phyloP scores from a whole-genome alignment of 1,140 invertebrate species.

The Megalonaias nervosa region DNA sequence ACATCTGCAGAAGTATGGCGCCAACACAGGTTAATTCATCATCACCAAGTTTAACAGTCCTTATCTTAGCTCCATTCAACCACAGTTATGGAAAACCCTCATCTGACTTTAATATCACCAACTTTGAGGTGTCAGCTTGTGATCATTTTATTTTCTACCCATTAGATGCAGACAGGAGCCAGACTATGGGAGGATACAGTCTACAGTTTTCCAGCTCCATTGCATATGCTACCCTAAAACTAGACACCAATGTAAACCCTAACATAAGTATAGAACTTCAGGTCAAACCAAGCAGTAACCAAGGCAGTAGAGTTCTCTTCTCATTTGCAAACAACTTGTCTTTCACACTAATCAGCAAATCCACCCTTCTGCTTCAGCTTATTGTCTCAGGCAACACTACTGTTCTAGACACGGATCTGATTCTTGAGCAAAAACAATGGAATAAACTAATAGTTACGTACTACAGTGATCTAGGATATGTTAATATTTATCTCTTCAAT shows the following conservation, averaged over 20 bases:
- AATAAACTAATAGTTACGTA: conserved; percentile 50
- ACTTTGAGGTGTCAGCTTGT: conserved; percentile 35
- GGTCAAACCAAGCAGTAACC: conserved; percentile 24
- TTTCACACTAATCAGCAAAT: conserved; percentile 5
- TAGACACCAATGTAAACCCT: conserved; percentile 4
- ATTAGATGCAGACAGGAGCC: conserved; percentile 14
- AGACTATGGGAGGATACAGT: conserved; percentile 37
- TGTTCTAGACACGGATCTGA: conserved; percentile 25
- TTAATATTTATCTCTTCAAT: conserved; percentile 41
- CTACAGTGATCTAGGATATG: conserved; percentile 26
- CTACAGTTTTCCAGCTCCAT: conserved; percentile 36
- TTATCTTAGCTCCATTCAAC: conserved; percentile 4
- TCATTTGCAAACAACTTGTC: conserved; percentile 34
- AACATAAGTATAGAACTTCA: conserved; percentile 42
- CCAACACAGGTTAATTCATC: background rate
- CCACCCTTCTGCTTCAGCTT: conserved; percentile 20
- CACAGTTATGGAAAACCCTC: conserved; percentile 18
- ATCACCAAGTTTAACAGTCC: background rate
- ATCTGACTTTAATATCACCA: conserved; percentile 6
- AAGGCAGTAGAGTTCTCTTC: conserved; percentile 41
- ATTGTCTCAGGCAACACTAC: conserved; percentile 15
- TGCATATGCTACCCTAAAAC: conserved; percentile 31
- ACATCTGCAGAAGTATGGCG: conserved; percentile 20
- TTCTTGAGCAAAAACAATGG: conserved; percentile 38
- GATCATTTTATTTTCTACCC: conserved; percentile 43